Conservation (phyloP, 2,888 invertebrate genomes). For the Carterocephalus palaemon region DNA sequence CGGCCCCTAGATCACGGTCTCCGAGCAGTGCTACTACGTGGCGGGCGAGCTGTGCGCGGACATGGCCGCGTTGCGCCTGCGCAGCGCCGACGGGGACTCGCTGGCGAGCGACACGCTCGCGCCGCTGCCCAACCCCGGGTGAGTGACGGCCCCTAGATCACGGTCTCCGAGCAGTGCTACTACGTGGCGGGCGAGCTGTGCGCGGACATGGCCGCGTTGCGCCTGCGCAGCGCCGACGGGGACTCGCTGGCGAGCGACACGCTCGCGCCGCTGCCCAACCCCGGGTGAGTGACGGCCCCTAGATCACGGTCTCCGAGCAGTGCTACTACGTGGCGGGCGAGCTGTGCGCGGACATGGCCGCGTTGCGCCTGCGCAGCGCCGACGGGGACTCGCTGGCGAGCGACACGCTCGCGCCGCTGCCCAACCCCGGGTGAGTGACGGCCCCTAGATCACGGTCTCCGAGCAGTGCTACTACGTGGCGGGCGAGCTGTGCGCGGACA, state of each 20-base stretch:
- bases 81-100: conserved; percentile 68
- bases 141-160: too few relatives aligned
- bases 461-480: conserved; percentile 99
- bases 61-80: conserved; percentile 83
- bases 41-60: conserved; percentile 87
- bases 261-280: conserved; percentile 87
- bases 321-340: conserved; percentile 99
- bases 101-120: conserved; percentile 84
- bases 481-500: conserved; percentile 84
- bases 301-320: too few relatives aligned
- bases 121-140: conserved; percentile 84
- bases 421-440: conserved; percentile 75
- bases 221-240: conserved; percentile 75
- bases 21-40: conserved; percentile 99
- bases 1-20: too few relatives aligned
- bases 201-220: conserved; percentile 82
- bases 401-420: conserved; percentile 89
- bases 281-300: conserved; percentile 47
- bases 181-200: conserved; percentile 94
- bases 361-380: conserved; percentile 78
- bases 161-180: too few relatives aligned
- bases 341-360: conserved; percentile 79
- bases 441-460: too few relatives aligned
- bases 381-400: conserved; percentile 74
- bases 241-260: conserved; percentile 81